A percentile compares a stretch with the other conserved stretches of the same genome.
Evolutionary conservation across 2,113 vertebrate genomes (phyloP).

Genomic region (Gobiocypris rarus): DNA sequence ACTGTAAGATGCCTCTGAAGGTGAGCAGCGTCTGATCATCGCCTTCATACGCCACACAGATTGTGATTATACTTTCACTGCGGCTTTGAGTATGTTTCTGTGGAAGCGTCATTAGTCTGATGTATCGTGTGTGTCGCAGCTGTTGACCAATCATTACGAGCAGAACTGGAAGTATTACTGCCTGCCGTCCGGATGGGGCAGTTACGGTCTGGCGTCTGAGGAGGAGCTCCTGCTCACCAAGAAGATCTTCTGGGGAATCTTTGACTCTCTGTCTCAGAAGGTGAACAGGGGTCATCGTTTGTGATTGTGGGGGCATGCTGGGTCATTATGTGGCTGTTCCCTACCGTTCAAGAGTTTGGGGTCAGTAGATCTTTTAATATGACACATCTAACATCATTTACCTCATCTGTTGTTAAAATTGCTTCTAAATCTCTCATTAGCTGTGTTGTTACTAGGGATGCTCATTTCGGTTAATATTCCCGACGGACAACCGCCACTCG

Average conservation of each 20-base stretch:
- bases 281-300: slow-evolving; percentile 76
- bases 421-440: no score
- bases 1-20: slow-evolving; percentile 99
- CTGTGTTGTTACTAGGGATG: no score
- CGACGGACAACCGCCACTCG: no score
- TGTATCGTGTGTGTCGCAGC: slow-evolving; percentile 78
- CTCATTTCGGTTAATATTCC: no score
- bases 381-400: no score
- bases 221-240: slow-evolving; percentile 96
- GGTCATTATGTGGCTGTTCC: no score
- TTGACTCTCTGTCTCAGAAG: slow-evolving; percentile 96
- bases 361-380: no score
- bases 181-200: slow-evolving; percentile 93
- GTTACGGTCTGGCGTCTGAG: slow-evolving; percentile 90
- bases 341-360: no score
- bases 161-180: slow-evolving; percentile 99
- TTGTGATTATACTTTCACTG: neutral
- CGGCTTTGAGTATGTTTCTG: no score
- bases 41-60: neutral
- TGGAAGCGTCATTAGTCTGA: no score
- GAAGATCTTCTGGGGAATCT: slow-evolving; percentile 98
- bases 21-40: slow-evolving; percentile 68
- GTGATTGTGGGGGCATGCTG: neutral
- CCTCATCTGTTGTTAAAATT: no score
- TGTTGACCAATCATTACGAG: slow-evolving; percentile 95